Conservation (phyloP, 2,888 invertebrate genomes). For the Ypsolopha scabrella region DNA sequence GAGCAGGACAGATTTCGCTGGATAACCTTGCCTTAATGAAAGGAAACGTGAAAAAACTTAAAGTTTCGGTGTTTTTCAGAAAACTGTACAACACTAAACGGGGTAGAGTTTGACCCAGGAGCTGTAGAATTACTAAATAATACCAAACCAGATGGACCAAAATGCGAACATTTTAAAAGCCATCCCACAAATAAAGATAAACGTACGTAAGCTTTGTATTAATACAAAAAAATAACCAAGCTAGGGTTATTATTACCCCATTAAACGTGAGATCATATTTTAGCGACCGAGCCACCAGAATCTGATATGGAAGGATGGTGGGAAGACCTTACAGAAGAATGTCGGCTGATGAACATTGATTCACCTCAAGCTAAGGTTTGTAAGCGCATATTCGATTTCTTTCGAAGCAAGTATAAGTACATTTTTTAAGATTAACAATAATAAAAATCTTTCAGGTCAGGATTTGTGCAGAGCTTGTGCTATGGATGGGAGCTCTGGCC, state of each 20-base stretch:
- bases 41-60: neutral
- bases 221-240: neutral
- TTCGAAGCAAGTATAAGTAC: no score
- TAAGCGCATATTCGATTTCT: neutral
- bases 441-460: constrained; percentile 63
- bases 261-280: neutral
- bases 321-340: constrained; percentile 78
- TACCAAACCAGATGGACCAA: constrained; percentile 31
- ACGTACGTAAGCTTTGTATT: constrained; percentile 24
- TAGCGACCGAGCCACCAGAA: constrained; percentile 41
- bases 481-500: constrained; percentile 85
- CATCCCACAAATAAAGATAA: constrained; percentile 54
- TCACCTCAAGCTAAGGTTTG: constrained; percentile 66
- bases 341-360: constrained; percentile 76
- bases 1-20: no score
- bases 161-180: constrained; percentile 53
- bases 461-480: constrained; percentile 80
- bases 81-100: constrained; percentile 40
- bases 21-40: no score
- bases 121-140: constrained; percentile 50
- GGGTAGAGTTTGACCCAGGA: constrained; percentile 32
- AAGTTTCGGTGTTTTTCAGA: constrained; percentile 25
- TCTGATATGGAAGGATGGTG: constrained; percentile 76
- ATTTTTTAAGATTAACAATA: no score
- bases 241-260: neutral